Evolutionary conservation across 2,113 vertebrate species (phyloP).

Genomic region (Vidua chalybeata): DNA sequence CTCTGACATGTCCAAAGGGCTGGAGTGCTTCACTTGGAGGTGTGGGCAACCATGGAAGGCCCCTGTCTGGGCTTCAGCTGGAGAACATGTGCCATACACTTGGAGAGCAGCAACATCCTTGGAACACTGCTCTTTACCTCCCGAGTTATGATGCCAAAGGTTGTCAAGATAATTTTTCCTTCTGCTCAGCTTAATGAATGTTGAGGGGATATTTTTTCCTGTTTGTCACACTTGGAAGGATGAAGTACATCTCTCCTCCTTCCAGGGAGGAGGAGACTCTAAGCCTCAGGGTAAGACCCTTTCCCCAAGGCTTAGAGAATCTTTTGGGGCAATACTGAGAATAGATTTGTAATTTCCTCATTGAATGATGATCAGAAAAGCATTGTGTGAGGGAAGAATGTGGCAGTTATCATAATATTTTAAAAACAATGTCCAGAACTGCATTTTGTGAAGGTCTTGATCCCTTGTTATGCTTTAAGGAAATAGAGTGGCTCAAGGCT

Average conservation of each 20-base stretch:
- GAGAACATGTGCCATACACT: too few species aligned
- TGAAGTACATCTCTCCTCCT: not conserved
- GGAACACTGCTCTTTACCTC: not conserved
- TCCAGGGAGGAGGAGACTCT: not conserved
- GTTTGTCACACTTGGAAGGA: not conserved
- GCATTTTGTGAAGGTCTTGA: not conserved
- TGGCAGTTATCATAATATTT: not conserved
- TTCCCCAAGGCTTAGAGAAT: not conserved
- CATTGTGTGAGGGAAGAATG: not conserved
- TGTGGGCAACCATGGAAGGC: not conserved
- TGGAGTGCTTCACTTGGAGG: not conserved
- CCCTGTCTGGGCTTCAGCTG: too few species aligned
- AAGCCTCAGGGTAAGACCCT: not conserved
- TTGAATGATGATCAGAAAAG: not conserved
- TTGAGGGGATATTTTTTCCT: not conserved
- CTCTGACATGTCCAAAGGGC: not conserved
- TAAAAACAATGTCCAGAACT: not conserved
- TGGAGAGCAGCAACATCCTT: not conserved
- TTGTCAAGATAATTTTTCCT: not conserved
- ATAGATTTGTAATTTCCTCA: not conserved
- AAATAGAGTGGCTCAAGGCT: not conserved
- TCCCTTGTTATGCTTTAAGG: not conserved
- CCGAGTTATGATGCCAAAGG: not conserved
- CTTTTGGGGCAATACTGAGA: not conserved
- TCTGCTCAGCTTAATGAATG: not conserved